Evolutionary conservation across 2,888 invertebrate genomes (phyloP).

Genomic region (Asteroscopus sphinx): DNA sequence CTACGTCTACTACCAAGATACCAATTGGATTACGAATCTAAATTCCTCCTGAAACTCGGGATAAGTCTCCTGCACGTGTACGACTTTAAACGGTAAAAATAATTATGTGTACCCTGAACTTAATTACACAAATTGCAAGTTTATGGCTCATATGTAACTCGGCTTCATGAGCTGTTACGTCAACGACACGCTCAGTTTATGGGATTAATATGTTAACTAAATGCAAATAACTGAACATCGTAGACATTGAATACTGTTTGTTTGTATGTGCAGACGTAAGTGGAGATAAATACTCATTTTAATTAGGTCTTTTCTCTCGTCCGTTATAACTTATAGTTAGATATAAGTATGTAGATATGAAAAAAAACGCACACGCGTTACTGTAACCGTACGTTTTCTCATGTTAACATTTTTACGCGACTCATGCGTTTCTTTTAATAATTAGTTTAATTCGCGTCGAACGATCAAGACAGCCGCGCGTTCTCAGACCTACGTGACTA

Average conservation of each 20-base stretch:
- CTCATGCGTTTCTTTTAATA: too few species aligned
- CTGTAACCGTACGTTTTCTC: too few species aligned
- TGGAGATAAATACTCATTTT: conserved; percentile 20
- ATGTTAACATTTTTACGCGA: too few species aligned
- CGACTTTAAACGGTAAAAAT: conserved; percentile 28
- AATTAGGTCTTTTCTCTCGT: conserved; percentile 7
- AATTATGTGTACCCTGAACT: conserved; percentile 32
- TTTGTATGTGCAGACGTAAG: conserved; percentile 7
- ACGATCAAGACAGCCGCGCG: too few species aligned
- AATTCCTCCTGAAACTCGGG: conserved; percentile 59
- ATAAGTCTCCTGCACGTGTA: conserved; percentile 56
- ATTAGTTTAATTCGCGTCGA: too few species aligned
- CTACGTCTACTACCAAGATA: conserved; percentile 68
- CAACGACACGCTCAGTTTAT: conserved; percentile 74
- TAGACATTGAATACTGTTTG: conserved; percentile 18
- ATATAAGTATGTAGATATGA: too few species aligned
- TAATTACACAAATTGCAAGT: conserved; percentile 52
- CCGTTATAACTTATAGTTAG: background rate
- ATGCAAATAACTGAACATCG: conserved; percentile 74
- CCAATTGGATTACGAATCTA: conserved; percentile 77
- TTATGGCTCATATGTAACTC: conserved; percentile 49
- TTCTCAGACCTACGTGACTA: too few species aligned
- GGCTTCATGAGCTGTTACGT: conserved; percentile 68
- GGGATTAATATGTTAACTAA: conserved; percentile 83
- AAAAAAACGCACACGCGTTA: background rate